Base-by-base conservation (phyloP, 2,888 invertebrate genomes). In the Dynastes grantii region DNA sequence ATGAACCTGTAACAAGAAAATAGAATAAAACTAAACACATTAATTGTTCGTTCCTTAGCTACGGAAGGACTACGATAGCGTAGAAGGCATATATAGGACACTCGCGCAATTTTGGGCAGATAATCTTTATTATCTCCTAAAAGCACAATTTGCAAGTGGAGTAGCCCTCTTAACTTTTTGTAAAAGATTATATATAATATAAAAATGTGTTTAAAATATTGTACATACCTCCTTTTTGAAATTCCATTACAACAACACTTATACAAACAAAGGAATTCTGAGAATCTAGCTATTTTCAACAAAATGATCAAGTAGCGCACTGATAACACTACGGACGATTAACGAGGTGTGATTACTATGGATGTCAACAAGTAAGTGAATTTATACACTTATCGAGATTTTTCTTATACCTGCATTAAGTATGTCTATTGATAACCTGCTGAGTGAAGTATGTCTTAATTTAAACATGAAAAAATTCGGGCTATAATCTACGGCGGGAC, bases 111-210 rank as follows among this genome's bases (percentile, higher is more conserved):
- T 58, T 16, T n/a, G 16, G 8, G 16, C 58, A n/a, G 58, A 58
- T 58, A 58, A 58, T 58, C n/a, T 27, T n/a, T 58, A 58, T 58
- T 58, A 58, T 16, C 8, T 58, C 16, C 16, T 58, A 58, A 58
- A 58, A 58, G 32, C 32, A 9, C 9, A 13, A 9, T 11, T 51
- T 3, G 6, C 2, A 51, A 51, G 9, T 51, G 6, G 51, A 8
- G 11, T 51, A 49, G 6, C 49, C 0, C 4, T 8, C 8, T 49
- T 49, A n/a, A 51, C 51, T 51, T 51, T 9, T 11, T 51, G 51
- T 51, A n/a, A 51, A 51, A 51, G 51, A 51, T 11, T 51, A 51
- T n/a, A 51, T 51, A 8, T 51, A 51, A 13, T 51, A 51, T 51
- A 51, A n/a, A 51, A 51, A 51, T 51, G 51, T 13, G 13, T 51